A percentile compares a stretch with the other conserved stretches of the same genome.
phyloP scores from a whole-genome alignment of 2,113 vertebrate genomes.

The Calyptommatus sinebrachiatus region DNA sequence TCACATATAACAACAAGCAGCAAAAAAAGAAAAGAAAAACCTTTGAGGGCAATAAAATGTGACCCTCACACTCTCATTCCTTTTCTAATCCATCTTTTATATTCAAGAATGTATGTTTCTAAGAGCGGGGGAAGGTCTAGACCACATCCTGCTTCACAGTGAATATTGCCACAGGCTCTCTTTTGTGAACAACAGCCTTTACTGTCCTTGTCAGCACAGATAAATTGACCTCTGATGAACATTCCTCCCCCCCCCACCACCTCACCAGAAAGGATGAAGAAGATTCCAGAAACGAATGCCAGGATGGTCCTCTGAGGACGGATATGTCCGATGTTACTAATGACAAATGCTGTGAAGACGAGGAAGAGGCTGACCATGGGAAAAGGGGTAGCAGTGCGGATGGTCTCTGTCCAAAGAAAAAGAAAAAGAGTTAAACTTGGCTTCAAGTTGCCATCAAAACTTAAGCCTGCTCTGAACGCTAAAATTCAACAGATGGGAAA shows the following conservation, averaged over 20 bases:
- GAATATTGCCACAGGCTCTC: background rate
- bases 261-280: constrained; percentile 90
- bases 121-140: too few species aligned
- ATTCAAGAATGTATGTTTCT: too few species aligned
- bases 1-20: too few species aligned
- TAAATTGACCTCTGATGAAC: constrained; percentile 15
- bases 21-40: too few species aligned
- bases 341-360: constrained; percentile 90
- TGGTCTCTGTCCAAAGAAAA: constrained; percentile 74
- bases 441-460: background rate
- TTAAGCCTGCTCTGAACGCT: background rate
- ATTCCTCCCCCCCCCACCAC: background rate
- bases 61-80: too few species aligned
- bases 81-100: too few species aligned
- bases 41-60: too few species aligned
- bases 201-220: background rate
- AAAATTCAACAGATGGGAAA: background rate
- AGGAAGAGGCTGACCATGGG: constrained; percentile 91
- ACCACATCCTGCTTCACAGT: background rate
- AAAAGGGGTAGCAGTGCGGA: constrained; percentile 87
- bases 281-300: constrained; percentile 89
- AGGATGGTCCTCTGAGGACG: constrained; percentile 88
- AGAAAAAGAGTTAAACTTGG: background rate
- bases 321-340: constrained; percentile 91
- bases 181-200: background rate